These are phyloP conservation scores for Glomeris maerens DNA, from an alignment of 1,140 invertebrate genomes.

Conservation along the genomic window DNA sequence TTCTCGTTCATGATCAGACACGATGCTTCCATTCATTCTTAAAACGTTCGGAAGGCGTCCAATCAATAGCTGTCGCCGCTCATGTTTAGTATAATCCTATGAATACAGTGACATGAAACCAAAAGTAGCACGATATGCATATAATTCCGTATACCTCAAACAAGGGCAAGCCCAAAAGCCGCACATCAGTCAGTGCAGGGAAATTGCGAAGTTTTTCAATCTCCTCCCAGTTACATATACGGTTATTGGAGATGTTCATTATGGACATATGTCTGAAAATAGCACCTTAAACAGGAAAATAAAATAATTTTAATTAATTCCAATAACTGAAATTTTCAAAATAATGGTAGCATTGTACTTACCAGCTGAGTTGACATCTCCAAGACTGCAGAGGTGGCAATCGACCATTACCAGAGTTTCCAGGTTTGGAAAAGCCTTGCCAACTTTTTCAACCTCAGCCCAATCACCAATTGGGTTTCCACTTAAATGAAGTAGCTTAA, in stretches of 20 bases:
- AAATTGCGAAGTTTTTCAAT: constrained; percentile 67
- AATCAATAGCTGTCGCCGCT: constrained; percentile 66
- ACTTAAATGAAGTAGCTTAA: constrained; percentile 20
- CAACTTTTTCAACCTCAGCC: constrained; percentile 66
- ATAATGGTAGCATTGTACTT: background rate
- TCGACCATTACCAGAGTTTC: constrained; percentile 71
- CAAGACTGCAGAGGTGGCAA: constrained; percentile 54
- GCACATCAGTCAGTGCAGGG: constrained; percentile 60
- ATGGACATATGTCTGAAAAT: constrained; percentile 46
- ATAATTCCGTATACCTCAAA: constrained; percentile 31
- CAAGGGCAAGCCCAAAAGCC: constrained; percentile 47
- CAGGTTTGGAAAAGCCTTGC: constrained; percentile 57
- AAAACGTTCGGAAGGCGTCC: constrained; percentile 69
- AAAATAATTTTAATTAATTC: no score
- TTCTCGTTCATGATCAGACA: constrained; percentile 66
- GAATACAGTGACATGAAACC: constrained; percentile 13
- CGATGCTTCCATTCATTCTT: constrained; percentile 71
- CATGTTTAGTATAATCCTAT: constrained; percentile 69
- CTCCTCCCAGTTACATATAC: constrained; percentile 69
- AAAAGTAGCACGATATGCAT: background rate
- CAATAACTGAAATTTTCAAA: background rate
- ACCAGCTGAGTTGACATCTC: constrained; percentile 12
- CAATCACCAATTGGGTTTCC: constrained; percentile 61
- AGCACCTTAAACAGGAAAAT: background rate
- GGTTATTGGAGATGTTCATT: constrained; percentile 70